Base-by-base conservation (phyloP, 1,140 invertebrate genomes). In the Drosophila setifemur region DNA sequence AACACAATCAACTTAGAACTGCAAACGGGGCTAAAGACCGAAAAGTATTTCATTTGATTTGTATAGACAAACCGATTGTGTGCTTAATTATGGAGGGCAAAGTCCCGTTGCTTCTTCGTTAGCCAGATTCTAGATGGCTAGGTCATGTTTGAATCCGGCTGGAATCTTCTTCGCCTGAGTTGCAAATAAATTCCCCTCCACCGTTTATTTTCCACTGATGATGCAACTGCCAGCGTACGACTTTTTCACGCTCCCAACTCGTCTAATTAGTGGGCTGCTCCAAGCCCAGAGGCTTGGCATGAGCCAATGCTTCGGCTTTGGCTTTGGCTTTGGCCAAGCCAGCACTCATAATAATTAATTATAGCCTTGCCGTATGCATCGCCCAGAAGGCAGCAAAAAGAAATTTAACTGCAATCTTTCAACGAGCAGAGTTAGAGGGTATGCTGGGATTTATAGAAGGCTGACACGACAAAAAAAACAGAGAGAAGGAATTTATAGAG, bases 231-330 rank as follows among this genome's bases (percentile, higher is more conserved):
- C 53, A 53, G 40, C 70, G 60, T 76, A 74, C 77, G 78, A 82
- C 78, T 82, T 76, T 76, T 82, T 83, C 68, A 83, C 78, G 78
- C 78, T 82, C 37, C 49, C 57, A 76, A 69, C 73, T 82, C 73
- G 52, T 45, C 69, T 83, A 82, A 83, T 82, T 82, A 82, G 61
- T 60, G 55, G 67, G 54, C 37, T 63, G 33, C 48, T 19, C 31
- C 31, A 19, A 14, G 21, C 63, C 29, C 33, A 18, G 55, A 68
- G 54, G 60, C 50, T 49, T 64, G 60, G 60, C 60, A 64, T 64
- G 60, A 64, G 60, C 60, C 60, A 64, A 40, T 49, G 60, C 60
- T n/a, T 37, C 39, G 43, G 26, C 39, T n/a, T n/a, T n/a, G n/a
- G n/a, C n/a, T n/a, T n/a, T n/a, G n/a, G n/a, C 60, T n/a, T 37